Percentiles rank a stretch among this genome's conserved stretches.
Evolutionary conservation across 2,113 vertebrate species (phyloP).

Genomic region (Rhynchomys soricoides): DNA sequence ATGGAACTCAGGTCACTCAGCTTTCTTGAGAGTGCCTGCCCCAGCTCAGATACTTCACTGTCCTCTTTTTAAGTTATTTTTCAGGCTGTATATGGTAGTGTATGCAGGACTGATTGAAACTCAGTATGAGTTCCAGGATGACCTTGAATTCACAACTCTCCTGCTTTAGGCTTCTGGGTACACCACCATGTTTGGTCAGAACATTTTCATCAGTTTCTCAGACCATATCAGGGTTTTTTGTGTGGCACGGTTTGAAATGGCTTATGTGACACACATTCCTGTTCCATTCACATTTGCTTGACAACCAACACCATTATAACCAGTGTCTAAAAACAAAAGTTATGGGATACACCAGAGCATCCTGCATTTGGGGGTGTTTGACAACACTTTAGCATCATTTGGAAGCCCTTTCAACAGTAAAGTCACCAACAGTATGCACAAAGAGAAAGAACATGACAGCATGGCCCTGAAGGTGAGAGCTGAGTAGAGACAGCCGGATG

Average conservation of each 20-base stretch:
- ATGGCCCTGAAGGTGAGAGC: neutral
- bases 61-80: neutral
- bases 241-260: neutral
- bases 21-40: neutral
- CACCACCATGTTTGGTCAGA: neutral
- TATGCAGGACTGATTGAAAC: neutral
- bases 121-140: neutral
- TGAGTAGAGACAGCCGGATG: neutral
- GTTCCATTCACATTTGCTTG: neutral
- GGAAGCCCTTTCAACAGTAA: neutral
- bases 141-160: neutral
- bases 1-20: neutral
- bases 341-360: neutral
- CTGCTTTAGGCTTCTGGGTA: neutral
- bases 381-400: neutral
- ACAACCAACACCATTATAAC: neutral
- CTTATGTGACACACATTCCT: neutral
- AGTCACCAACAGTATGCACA: neutral
- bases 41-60: neutral
- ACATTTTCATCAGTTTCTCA: neutral
- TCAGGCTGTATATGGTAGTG: neutral
- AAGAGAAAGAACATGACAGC: neutral
- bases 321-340: neutral
- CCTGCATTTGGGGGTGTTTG: neutral
- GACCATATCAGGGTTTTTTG: neutral